Base-by-base conservation (phyloP, 2,113 vertebrate species). In the Symphodus melops region DNA sequence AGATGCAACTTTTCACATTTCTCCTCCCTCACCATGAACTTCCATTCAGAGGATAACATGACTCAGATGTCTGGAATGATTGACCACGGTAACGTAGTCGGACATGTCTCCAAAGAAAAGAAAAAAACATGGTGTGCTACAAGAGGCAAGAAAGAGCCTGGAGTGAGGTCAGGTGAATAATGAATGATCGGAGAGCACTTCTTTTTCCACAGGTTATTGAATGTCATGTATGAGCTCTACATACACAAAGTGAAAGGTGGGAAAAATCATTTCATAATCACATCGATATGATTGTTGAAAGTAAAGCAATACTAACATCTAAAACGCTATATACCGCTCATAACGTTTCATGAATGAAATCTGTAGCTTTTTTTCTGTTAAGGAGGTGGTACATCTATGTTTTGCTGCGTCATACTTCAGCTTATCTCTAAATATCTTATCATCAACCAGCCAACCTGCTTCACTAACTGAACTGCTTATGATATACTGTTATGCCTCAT, bases 261-360 rank as follows among this genome's bases (percentile, higher is more conserved):
- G 23, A 61, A 39, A 80, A 36, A 51, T 7, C 1, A 54, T 66
- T 63, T 75, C 77, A 80, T 78, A 72, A 59, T 70, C 57, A 51
- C 72, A 58, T 81, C 68, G 59, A 84, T 76, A 85, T 83, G 77
- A 89, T 86, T 84, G 80, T 83, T 88, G 57, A 33, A 87, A 87
- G 65, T 83, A 60, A 77, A 89, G 78, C 81, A 85, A 88, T 89
- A 86, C 82, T 82, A 77, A 84, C 69, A 84, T 70, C 74, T 82
- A 83, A 25, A 72, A 12, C 41, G 75, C 54, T 64, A 51, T 66
- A 79, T 65, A 51, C n/a, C 28, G 19, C 55, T 72, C 25, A 37
- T 83, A 21, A 33, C 28, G 9, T 3, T 60, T 16, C 39, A 41
- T 41, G 11, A 51, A 48, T 48, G 59, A 37, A 46, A 64, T 0